Evolutionary conservation across 2,888 invertebrate genomes (phyloP).

Genomic region (Amphipoea lucens): DNA sequence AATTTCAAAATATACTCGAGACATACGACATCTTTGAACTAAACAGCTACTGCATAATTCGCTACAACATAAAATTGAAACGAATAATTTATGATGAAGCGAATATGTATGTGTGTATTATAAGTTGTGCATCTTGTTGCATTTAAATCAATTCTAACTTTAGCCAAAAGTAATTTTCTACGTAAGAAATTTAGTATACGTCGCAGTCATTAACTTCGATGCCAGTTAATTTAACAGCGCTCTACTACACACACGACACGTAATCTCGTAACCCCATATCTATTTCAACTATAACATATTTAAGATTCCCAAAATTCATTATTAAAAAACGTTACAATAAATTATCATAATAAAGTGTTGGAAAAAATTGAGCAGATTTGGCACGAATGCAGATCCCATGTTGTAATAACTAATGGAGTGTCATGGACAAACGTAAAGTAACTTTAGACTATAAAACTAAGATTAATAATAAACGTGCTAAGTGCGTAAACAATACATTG

Average conservation of each 20-base stretch:
- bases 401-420: slow-evolving; percentile 62
- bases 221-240: slow-evolving; percentile 49
- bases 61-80: neutral
- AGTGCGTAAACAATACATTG: slow-evolving; percentile 58
- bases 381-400: slow-evolving; percentile 78
- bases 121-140: slow-evolving; percentile 2
- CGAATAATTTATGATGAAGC: neutral
- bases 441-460: slow-evolving; percentile 43
- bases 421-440: slow-evolving; percentile 61
- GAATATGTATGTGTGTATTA: neutral
- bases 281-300: slow-evolving; percentile 69
- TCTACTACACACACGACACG: slow-evolving; percentile 68
- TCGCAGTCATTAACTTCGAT: slow-evolving; percentile 64
- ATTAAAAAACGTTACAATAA: slow-evolving; percentile 72
- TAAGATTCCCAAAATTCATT: slow-evolving; percentile 68
- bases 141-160: neutral
- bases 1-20: slow-evolving; percentile 40
- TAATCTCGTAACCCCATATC: slow-evolving; percentile 43
- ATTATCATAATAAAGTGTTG: slow-evolving; percentile 72
- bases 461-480: slow-evolving; percentile 49
- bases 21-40: slow-evolving; percentile 18
- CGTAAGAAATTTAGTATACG: slow-evolving; percentile 12
- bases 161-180: slow-evolving; percentile 22
- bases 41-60: slow-evolving; percentile 12
- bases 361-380: slow-evolving; percentile 87